These are phyloP conservation scores for Hymenopus coronatus DNA, from an alignment of 2,888 invertebrate genomes.

Conservation along the genomic window DNA sequence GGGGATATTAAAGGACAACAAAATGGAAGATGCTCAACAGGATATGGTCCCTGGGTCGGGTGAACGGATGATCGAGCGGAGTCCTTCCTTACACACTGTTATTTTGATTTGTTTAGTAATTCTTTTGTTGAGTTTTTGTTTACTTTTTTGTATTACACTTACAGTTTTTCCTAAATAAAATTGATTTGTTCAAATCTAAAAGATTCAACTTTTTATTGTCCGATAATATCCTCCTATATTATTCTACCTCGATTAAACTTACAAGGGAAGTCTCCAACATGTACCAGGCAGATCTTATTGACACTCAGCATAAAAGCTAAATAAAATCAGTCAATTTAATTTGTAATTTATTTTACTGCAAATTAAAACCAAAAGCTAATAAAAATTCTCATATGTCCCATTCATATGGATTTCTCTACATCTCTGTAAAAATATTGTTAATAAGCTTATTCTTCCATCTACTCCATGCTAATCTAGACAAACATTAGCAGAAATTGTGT, in stretches of 20 bases:
- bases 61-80: neutral
- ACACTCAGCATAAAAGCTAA: too few relatives aligned
- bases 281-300: too few relatives aligned
- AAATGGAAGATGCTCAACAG: neutral
- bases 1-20: neutral
- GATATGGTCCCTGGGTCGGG: neutral
- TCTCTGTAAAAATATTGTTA: too few relatives aligned
- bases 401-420: too few relatives aligned
- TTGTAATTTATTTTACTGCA: too few relatives aligned
- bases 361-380: too few relatives aligned
- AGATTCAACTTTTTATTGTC: neutral
- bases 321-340: too few relatives aligned
- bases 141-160: neutral
- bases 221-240: neutral
- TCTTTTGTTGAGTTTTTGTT: neutral
- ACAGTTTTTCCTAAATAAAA: neutral
- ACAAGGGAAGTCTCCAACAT: too few relatives aligned
- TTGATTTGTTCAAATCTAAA: neutral
- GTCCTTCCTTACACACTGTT: neutral
- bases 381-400: too few relatives aligned
- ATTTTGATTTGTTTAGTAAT: neutral
- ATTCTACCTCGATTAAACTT: neutral
- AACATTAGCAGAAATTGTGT: too few relatives aligned
- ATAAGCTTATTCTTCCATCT: too few relatives aligned
- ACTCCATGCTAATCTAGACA: too few relatives aligned